phyloP scores from a whole-genome alignment of 1,140 invertebrate genomes.

The Neodiprion pinetum region DNA sequence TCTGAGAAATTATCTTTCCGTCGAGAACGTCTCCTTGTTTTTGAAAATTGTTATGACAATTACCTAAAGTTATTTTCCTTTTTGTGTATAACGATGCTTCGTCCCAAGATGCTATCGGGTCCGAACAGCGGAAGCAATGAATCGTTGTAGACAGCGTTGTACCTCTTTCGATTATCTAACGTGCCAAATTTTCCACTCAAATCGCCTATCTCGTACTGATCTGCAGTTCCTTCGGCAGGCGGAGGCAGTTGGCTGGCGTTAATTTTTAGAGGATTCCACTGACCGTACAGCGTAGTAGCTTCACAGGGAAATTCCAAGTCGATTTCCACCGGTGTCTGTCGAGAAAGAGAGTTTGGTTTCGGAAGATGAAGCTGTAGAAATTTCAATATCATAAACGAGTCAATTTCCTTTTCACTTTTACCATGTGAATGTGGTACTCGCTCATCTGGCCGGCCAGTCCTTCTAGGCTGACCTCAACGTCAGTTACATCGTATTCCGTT shows the following conservation, averaged over 20 bases:
- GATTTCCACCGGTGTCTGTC: conserved; percentile 78
- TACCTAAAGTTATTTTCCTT: conserved; percentile 66
- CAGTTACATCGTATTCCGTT: conserved; percentile 83
- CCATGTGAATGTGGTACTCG: conserved; percentile 86
- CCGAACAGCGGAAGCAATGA: conserved; percentile 87
- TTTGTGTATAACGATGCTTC: conserved; percentile 88
- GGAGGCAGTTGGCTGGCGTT: conserved; percentile 67
- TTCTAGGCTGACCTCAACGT: conserved; percentile 79
- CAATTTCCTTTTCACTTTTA: conserved; percentile 46
- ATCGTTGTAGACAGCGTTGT: conserved; percentile 76
- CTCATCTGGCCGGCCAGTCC: conserved; percentile 71
- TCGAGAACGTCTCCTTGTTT: conserved; percentile 17
- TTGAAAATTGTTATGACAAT: conserved; percentile 18
- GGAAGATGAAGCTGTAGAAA: neutral
- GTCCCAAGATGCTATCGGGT: conserved; percentile 79
- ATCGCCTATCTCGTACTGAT: conserved; percentile 91
- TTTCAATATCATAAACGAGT: neutral
- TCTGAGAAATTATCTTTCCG: neutral
- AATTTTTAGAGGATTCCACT: conserved; percentile 83
- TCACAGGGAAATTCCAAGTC: conserved; percentile 90
- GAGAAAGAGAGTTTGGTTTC: conserved; percentile 27
- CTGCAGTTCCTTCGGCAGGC: conserved; percentile 73
- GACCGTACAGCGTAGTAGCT: conserved; percentile 77
- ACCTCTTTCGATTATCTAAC: conserved; percentile 67
- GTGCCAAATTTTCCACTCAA: conserved; percentile 89